Evolutionary conservation across 2,888 invertebrate species (phyloP), one percentile per base, ranked within the genome.

Genomic region (Hyppa rectilinea): DNA sequence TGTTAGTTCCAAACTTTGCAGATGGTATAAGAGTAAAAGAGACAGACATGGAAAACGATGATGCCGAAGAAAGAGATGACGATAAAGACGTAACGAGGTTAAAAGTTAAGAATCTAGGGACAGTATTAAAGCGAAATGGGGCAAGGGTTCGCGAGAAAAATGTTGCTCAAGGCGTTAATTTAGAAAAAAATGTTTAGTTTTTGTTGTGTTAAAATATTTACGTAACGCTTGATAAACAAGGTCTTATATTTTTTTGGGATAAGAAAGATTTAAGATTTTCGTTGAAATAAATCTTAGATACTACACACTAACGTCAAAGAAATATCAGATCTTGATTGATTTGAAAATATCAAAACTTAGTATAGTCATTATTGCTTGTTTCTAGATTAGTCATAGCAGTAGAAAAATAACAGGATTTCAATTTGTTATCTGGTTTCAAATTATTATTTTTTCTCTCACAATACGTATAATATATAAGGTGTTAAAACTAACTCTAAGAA

Each of bases 81-180:
- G 31, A 10, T 38, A 50, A 65, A 58, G 26, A 77, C 47, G 71
- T 72, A 71, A 76, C 73, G 62, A 83, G 74, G 75, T 79, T 83
- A 78, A 83, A 83, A 85, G 75, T 84, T 85, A 81, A 78, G 79
- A 77, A 83, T 80, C 76, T 80, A 73, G 79, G 78, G 81, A 81
- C 75, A 68, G 65, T 68, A 69, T 78, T 72, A 70, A 72, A 70
- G 62, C 20, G 23, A 34, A 72, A 60, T 40, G 61, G 56, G 56
- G 53, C 31, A 78, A 78, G 71, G 84, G 81, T 75, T 71, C 23
- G 50, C 36, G 45, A 17, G 50, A 75, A 83, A 74, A 83, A 81
- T 67, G 43, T 71, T 23, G 45, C 47, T 69, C 59, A 26, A 49
- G 66, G 59, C 50, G 45, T 64, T 68, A 53, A 49, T 55, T 52